phyloP scores from a whole-genome alignment of 2,888 invertebrate species.

The Schrankia costaestrigalis region DNA sequence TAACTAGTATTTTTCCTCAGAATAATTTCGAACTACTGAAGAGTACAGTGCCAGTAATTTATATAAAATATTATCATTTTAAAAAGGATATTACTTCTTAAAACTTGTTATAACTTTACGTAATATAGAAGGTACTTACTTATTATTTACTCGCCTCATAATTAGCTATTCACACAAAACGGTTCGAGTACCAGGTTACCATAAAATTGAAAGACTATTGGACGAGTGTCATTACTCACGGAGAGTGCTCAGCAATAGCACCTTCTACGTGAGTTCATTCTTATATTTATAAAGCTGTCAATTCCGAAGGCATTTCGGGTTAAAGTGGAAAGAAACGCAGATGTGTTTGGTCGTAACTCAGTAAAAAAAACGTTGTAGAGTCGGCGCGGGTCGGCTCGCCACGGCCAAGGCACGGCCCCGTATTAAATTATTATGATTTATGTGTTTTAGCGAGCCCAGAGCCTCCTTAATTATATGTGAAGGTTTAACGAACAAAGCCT shows the following conservation, averaged over 20 bases:
- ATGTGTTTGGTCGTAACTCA: slow-evolving; percentile 59
- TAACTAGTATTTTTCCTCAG: no score
- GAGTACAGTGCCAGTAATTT: no score
- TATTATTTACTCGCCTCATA: no score
- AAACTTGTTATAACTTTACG: no score
- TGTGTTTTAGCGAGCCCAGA: slow-evolving; percentile 66
- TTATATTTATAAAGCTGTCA: slow-evolving; percentile 73
- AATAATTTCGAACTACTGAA: no score
- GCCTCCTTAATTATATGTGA: slow-evolving; percentile 73
- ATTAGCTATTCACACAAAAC: slow-evolving; percentile 14
- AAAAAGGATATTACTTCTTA: no score
- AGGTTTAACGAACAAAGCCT: slow-evolving; percentile 66
- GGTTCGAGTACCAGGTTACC: slow-evolving; percentile 27
- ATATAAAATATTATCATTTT: no score
- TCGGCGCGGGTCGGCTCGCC: slow-evolving; percentile 20
- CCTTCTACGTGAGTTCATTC: slow-evolving; percentile 37
- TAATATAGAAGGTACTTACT: no score
- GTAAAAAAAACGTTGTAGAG: slow-evolving; percentile 46
- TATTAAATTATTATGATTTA: slow-evolving; percentile 80
- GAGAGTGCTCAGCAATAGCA: slow-evolving; percentile 44
- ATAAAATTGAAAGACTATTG: slow-evolving; percentile 40
- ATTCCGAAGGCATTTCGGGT: slow-evolving; percentile 59
- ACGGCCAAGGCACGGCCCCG: slow-evolving; percentile 58
- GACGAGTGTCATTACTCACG: slow-evolving; percentile 43
- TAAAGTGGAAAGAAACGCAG: slow-evolving; percentile 57